Conservation (phyloP, 2,797 vertebrate species). For the Sebastes reedi region DNA sequence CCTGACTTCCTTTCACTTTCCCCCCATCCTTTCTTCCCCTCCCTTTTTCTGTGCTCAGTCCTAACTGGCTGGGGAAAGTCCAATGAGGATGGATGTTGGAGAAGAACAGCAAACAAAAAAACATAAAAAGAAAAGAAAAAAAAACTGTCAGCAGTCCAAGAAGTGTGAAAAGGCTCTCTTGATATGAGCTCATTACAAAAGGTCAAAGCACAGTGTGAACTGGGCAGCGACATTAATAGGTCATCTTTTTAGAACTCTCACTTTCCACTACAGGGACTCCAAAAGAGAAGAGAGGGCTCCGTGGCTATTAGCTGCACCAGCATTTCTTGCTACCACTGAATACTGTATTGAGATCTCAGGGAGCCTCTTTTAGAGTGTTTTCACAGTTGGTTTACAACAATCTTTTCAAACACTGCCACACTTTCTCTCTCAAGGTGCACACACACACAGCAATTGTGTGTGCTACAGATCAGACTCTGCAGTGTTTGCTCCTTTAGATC, state of each 20-base stretch:
- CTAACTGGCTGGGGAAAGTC: background rate
- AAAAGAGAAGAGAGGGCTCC: background rate
- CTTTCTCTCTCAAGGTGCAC: conserved; percentile 2
- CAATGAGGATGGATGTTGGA: background rate
- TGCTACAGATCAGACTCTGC: background rate
- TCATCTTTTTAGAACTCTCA: conserved; percentile 25
- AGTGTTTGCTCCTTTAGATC: background rate
- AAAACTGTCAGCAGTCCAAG: background rate
- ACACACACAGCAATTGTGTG: background rate
- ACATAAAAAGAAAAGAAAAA: background rate
- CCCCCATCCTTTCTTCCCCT: conserved; percentile 18
- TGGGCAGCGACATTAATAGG: conserved; percentile 10
- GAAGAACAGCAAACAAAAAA: conserved; percentile 6
- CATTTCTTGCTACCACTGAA: conserved; percentile 19
- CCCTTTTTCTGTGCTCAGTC: background rate
- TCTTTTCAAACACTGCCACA: background rate
- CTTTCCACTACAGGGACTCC: conserved; percentile 18
- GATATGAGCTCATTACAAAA: conserved; percentile 44
- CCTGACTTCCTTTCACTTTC: conserved; percentile 5
- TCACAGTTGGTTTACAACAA: conserved; percentile 7
- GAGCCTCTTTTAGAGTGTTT: conserved; percentile 4
- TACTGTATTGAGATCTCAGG: conserved; percentile 4
- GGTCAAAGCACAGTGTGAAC: conserved; percentile 41
- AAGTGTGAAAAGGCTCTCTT: conserved; percentile 24
- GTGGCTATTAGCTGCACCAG: conserved; percentile 20